These are phyloP conservation scores for Trididemnum nubilum DNA, from an alignment of 23 tunicate species.

Conservation along the genomic window DNA sequence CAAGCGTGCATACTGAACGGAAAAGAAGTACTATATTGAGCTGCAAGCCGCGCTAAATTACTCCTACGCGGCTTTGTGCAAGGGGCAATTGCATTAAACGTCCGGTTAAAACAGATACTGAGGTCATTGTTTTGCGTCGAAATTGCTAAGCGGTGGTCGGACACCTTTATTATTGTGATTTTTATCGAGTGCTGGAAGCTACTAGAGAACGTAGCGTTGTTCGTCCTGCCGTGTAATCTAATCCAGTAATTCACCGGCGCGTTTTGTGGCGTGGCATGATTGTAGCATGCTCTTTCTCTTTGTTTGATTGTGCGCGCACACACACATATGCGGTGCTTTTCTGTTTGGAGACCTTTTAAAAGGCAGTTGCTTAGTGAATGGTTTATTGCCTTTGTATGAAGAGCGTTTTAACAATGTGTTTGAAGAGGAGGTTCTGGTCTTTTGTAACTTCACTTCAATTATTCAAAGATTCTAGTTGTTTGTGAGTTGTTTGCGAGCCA, in stretches of 20 bases:
- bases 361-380: slow-evolving; percentile 23
- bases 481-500: neutral
- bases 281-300: neutral
- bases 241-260: slow-evolving; percentile 29
- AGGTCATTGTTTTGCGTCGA: no score
- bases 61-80: no score
- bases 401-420: slow-evolving; percentile 13
- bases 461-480: neutral
- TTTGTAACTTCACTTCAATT: no score
- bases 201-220: neutral
- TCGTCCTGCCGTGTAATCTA: slow-evolving; percentile 3
- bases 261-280: neutral
- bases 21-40: no score
- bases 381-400: slow-evolving; percentile 14
- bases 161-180: no score
- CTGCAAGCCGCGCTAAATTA: no score
- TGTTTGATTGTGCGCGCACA: slow-evolving; percentile 19
- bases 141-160: slow-evolving; percentile 4
- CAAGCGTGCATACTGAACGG: no score
- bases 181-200: no score
- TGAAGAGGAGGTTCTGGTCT: neutral
- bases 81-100: no score
- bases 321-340: slow-evolving; percentile 12
- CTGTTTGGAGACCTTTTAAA: slow-evolving; percentile 21
- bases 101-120: no score